Evolutionary conservation across 2,888 invertebrate genomes (phyloP).

Genomic region (Eulithis prunata): DNA sequence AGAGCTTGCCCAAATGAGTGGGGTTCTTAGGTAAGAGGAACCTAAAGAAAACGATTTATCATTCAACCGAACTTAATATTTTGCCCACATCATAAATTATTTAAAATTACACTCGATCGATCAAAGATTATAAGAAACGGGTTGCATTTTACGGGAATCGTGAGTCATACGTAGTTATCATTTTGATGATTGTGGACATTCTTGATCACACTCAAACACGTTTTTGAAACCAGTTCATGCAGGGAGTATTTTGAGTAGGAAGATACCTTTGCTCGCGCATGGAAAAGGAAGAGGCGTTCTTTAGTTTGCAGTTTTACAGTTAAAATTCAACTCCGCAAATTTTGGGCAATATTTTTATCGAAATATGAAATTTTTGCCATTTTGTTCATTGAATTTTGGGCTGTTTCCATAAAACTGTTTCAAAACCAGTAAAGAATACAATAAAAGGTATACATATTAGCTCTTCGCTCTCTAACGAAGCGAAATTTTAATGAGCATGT

Average conservation of each 20-base stretch:
- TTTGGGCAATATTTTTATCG: constrained; percentile 23
- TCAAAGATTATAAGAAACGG: constrained; percentile 44
- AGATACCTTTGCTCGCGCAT: background rate
- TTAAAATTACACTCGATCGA: constrained; percentile 49
- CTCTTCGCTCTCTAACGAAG: constrained; percentile 35
- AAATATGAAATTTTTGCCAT: too few relatives aligned
- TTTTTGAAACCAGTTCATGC: constrained; percentile 27
- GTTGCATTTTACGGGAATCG: constrained; percentile 51
- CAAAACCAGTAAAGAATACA: too few relatives aligned
- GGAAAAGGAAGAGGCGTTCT: constrained; percentile 16
- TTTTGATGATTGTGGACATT: constrained; percentile 29
- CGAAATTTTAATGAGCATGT: constrained; percentile 54
- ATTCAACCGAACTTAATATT: constrained; percentile 14
- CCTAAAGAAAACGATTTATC: constrained; percentile 16
- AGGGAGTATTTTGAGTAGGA: constrained; percentile 17
- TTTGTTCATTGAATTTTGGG: too few relatives aligned
- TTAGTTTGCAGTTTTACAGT: constrained; percentile 5
- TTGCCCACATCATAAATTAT: constrained; percentile 40
- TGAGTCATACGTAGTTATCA: constrained; percentile 48
- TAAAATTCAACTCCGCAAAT: constrained; percentile 46
- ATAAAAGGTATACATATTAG: too few relatives aligned
- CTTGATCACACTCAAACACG: constrained; percentile 24
- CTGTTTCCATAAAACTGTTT: too few relatives aligned
- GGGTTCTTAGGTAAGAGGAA: background rate
- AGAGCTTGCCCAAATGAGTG: background rate